Evolutionary conservation across 1,140 invertebrate species (phyloP).

Genomic region (Chymomyza costata): DNA sequence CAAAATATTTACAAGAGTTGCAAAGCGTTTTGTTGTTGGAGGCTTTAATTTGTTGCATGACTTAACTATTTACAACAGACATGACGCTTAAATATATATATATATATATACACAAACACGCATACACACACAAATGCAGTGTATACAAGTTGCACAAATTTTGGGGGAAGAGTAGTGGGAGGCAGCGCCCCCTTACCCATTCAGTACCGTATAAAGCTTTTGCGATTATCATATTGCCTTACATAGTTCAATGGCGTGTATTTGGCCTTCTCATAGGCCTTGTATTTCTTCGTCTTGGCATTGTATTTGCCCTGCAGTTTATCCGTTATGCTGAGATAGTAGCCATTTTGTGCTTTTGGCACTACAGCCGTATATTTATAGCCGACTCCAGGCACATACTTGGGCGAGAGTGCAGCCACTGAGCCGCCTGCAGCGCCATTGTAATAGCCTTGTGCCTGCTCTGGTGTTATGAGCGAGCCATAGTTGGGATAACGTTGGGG

Average conservation of each 20-base stretch:
- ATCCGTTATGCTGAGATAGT: conserved; percentile 25
- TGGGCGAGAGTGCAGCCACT: conserved; percentile 45
- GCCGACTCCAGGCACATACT: conserved; percentile 70
- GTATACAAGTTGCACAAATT: not conserved
- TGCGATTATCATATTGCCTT: conserved; percentile 65
- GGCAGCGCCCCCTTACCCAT: too few species aligned
- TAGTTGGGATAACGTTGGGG: conserved; percentile 44
- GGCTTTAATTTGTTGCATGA: conserved; percentile 52
- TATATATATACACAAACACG: too few species aligned
- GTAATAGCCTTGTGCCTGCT: conserved; percentile 16
- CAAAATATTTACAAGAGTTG: conserved; percentile 54
- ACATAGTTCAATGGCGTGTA: conserved; percentile 71
- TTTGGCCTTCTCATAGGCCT: conserved; percentile 73
- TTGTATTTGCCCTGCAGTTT: conserved; percentile 74
- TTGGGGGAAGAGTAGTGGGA: too few species aligned
- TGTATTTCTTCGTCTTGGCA: conserved; percentile 74
- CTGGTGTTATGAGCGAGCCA: conserved; percentile 27
- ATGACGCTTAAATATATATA: not conserved
- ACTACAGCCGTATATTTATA: conserved; percentile 67
- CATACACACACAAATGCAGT: too few species aligned
- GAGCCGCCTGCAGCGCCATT: conserved; percentile 12
- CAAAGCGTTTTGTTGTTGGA: conserved; percentile 38
- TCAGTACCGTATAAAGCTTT: conserved; percentile 59
- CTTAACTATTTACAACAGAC: too few species aligned
- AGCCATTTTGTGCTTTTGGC: not conserved